phyloP scores from a whole-genome alignment of 2,113 vertebrate genomes.

The Hipposideros armiger region DNA sequence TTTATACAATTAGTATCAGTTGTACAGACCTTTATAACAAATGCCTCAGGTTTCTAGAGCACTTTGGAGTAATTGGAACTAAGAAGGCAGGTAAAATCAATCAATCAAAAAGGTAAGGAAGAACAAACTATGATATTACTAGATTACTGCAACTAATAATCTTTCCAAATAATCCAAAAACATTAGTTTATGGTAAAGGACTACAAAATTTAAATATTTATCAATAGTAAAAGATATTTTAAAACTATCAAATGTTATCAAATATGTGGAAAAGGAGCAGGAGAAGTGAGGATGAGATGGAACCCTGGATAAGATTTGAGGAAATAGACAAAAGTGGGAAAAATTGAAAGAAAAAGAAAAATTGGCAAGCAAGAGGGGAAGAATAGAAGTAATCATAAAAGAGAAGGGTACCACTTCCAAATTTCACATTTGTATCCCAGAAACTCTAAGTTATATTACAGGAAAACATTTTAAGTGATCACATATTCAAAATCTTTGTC shows the following conservation, averaged over 20 bases:
- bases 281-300: not conserved
- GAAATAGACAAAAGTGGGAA: not conserved
- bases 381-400: not conserved
- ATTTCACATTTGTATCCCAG: not conserved
- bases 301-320: not conserved
- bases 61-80: constrained; percentile 60
- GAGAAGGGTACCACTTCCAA: not conserved
- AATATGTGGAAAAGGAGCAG: constrained; percentile 31
- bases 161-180: constrained; percentile 57
- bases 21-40: constrained; percentile 75
- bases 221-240: constrained; percentile 13
- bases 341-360: constrained; percentile 9
- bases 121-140: constrained; percentile 22
- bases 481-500: constrained; percentile 27
- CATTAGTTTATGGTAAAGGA: constrained; percentile 2
- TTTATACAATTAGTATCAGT: constrained; percentile 30
- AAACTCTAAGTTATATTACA: not conserved
- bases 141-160: constrained; percentile 31
- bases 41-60: constrained; percentile 69
- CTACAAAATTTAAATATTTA: constrained; percentile 27
- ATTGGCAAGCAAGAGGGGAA: not conserved
- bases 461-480: constrained; percentile 21
- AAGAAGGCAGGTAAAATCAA: constrained; percentile 67
- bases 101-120: constrained; percentile 59
- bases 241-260: constrained; percentile 53